Evolutionary conservation across 2,888 invertebrate species (phyloP), one percentile per base, ranked within the genome.

Genomic region (Artemia sinica): DNA sequence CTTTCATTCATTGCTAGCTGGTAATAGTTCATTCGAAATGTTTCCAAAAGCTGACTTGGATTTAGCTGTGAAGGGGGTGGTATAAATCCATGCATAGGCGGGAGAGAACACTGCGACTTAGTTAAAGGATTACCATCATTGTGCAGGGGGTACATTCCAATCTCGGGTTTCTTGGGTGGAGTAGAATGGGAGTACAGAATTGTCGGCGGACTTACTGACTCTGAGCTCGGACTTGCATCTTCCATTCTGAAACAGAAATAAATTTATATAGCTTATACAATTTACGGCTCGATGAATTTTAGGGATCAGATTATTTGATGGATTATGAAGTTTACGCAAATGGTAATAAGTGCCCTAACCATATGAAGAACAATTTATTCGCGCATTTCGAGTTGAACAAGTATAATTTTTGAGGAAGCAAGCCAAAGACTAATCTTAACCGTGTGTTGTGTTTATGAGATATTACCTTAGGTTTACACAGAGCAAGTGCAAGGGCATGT

Each of bases 1-100:
- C 63, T n/a, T 28, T 58, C 63, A 28, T 58, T 58, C 63, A 58
- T 58, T 10, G 63, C 63, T 18, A 58, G 28, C 9, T 58, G 63
- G 63, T 58, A 58, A 28, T 58, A 58, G 28, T 58, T 58, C 28
- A 58, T n/a, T 10, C 63, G 63, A 58, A 58, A 58, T 58, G 63
- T 58, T 58, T 58, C 63, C 12, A 58, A 58, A 58, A 58, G 63
- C 63, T 58, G 63, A 9, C 14, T 58, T 28, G 63, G 63, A 28
- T 58, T 58, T n/a, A 58, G 28, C 41, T 41, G 41, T 28, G 63
- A n/a, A 18, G 63, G 63, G 10, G 14, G n/a, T 28, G n/a, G 63
- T 10, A 58, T 28, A 10, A 58, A 58, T 10, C 63, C 63, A 18
- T 58, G 63, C 9, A 58, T n/a, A 28, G n/a, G 63, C 8, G 63